Conservation (phyloP, 2,888 invertebrate genomes). For the Griposia aprilina region DNA sequence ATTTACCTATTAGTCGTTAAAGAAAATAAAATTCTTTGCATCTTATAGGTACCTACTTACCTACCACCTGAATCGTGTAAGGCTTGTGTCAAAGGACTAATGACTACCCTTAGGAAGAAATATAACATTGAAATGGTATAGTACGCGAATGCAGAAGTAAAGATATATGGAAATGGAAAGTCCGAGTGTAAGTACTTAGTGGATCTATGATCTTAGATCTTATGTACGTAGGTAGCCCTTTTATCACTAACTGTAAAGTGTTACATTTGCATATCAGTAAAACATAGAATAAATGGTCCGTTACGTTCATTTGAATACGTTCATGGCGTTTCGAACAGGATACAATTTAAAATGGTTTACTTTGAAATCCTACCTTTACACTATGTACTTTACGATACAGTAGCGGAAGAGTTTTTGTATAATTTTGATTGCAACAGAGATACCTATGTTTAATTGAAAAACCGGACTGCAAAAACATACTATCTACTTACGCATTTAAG, state of each 20-base stretch:
- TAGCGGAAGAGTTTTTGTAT: not conserved
- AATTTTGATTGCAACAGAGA: not conserved
- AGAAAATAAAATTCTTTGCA: no score
- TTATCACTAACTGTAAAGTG: constrained; percentile 43
- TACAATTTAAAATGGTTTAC: constrained; percentile 43
- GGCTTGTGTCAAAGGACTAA: no score
- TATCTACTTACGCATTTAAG: not conserved
- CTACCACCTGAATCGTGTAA: no score
- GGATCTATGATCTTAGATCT: not conserved
- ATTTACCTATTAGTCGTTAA: no score
- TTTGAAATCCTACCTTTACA: constrained; percentile 2
- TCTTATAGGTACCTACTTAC: no score
- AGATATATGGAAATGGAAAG: not conserved
- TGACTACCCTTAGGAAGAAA: not conserved
- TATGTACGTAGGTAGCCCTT: not conserved
- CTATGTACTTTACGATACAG: not conserved
- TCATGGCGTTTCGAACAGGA: constrained; percentile 52
- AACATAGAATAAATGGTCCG: constrained; percentile 30
- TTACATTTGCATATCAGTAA: constrained; percentile 47
- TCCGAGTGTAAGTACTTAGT: not conserved
- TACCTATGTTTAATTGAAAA: not conserved
- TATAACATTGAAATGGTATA: not conserved
- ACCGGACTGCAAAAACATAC: not conserved
- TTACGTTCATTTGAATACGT: constrained; percentile 54
- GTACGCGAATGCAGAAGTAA: no score